Percentiles rank a stretch among this genome's conserved stretches.
Conservation (phyloP, 1,140 invertebrate species). For the Lepidurus arcticus region DNA sequence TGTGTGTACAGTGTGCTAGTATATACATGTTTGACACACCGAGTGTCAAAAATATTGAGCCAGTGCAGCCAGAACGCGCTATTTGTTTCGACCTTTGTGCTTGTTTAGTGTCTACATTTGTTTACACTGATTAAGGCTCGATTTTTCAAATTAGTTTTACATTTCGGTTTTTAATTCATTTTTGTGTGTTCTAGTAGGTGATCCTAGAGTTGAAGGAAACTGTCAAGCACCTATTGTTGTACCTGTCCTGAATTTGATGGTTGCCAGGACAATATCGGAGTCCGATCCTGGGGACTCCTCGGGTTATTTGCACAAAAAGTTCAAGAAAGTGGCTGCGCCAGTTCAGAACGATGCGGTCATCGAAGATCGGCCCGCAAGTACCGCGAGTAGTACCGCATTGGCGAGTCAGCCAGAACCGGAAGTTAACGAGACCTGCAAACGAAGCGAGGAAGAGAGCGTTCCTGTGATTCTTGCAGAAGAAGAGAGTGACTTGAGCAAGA, state of each 20-base stretch:
- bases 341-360: constrained; percentile 50
- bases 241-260: background rate
- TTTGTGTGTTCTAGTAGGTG: background rate
- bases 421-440: background rate
- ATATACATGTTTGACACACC: too few species aligned
- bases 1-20: too few species aligned
- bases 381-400: background rate
- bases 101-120: too few species aligned
- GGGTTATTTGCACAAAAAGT: constrained; percentile 83
- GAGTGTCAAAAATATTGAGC: too few species aligned
- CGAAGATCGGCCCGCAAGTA: constrained; percentile 44
- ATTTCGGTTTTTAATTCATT: too few species aligned
- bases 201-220: background rate
- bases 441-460: background rate
- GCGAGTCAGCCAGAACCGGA: background rate
- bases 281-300: constrained; percentile 23
- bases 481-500: constrained; percentile 39
- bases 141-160: too few species aligned
- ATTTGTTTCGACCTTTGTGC: too few species aligned
- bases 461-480: constrained; percentile 39
- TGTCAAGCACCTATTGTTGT: background rate
- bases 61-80: too few species aligned
- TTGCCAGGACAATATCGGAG: background rate
- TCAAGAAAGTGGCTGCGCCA: constrained; percentile 60
- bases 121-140: too few species aligned